Evolutionary conservation across 2,113 vertebrate genomes (phyloP), one percentile per base, ranked within the genome.

Genomic region (Thamnaconus septentrionalis): DNA sequence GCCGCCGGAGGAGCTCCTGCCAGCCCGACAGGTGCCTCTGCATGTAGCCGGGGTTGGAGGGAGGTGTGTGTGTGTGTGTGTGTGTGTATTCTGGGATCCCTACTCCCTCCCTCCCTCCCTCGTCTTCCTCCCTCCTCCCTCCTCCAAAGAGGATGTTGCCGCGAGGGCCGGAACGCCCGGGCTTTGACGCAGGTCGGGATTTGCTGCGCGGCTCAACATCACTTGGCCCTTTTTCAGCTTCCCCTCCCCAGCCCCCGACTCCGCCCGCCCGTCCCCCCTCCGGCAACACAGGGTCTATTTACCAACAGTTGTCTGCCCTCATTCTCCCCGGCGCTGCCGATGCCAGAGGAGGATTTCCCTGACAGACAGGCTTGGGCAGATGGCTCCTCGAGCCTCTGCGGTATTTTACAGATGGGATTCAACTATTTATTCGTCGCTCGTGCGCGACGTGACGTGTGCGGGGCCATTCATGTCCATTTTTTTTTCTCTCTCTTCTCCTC

Each of bases 291-390:
- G 71, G 55, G 54, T 76, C 64, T 47, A 56, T 66, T 54, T 56
- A 71, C 76, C 69, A 80, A 64, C 86, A 87, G 81, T 83, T 86
- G 82, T 78, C 81, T 59, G 64, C 69, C 75, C 72, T 88, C 72
- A 76, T 88, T 88, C 79, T 71, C 83, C 67, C 72, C 81, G 18
- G 58, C 78, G 73, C 73, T 70, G 56, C 71, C 73, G 69, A 85
- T 86, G 81, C 87, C 83, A 81, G 78, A 69, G 75, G 76, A 75
- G 80, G 80, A 80, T 78, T 81, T 73, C 50, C 81, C 61, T 79
- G 89, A 90, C 80, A 81, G 88, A 91, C 78, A 64, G 56, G 76
- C 73, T 69, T 73, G 72, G 82, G 81, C 90, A 91, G 87, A 85
- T 91, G 90, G 71, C 62, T 80, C 66, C 45, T 69, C 52, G 58